These are phyloP conservation scores for Ectropis grisescens DNA, from an alignment of 1,140 invertebrate genomes.

Conservation along the genomic window DNA sequence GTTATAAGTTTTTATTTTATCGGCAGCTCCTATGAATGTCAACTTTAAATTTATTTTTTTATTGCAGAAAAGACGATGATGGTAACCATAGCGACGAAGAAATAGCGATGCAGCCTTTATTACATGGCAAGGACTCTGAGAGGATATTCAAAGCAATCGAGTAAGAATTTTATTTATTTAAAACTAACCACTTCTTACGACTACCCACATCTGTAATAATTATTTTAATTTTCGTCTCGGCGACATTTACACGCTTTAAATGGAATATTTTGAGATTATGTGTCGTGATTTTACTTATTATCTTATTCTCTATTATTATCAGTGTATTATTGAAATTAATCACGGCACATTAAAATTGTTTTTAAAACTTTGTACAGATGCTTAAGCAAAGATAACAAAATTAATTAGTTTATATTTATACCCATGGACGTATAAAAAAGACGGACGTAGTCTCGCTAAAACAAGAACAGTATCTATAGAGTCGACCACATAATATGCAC, in stretches of 20 bases:
- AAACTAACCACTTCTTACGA: not conserved
- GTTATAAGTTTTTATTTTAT: not conserved
- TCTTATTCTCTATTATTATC: too few relatives aligned
- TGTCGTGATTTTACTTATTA: conserved; percentile 1
- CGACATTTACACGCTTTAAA: too few relatives aligned
- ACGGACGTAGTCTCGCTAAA: too few relatives aligned
- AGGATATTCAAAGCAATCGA: conserved; percentile 57
- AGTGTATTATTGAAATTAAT: too few relatives aligned
- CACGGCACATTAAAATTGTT: conserved; percentile 56
- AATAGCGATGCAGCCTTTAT: conserved; percentile 53
- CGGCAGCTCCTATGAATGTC: not conserved
- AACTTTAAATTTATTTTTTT: conserved; percentile 3
- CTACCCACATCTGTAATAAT: too few relatives aligned
- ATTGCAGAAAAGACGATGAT: conserved; percentile 42
- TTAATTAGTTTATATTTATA: too few relatives aligned
- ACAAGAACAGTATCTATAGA: too few relatives aligned
- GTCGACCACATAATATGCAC: too few relatives aligned
- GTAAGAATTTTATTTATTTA: conserved; percentile 25
- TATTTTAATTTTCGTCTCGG: too few relatives aligned
- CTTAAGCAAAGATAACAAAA: too few relatives aligned
- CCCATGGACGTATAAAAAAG: too few relatives aligned
- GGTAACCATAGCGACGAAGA: conserved; percentile 51
- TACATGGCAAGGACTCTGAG: conserved; percentile 55
- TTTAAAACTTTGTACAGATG: conserved; percentile 20
- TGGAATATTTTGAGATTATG: not conserved